A percentile compares a stretch with the other conserved stretches of the same genome.
Evolutionary conservation across 2,888 invertebrate genomes (phyloP).

Genomic region (Apantesis nais): DNA sequence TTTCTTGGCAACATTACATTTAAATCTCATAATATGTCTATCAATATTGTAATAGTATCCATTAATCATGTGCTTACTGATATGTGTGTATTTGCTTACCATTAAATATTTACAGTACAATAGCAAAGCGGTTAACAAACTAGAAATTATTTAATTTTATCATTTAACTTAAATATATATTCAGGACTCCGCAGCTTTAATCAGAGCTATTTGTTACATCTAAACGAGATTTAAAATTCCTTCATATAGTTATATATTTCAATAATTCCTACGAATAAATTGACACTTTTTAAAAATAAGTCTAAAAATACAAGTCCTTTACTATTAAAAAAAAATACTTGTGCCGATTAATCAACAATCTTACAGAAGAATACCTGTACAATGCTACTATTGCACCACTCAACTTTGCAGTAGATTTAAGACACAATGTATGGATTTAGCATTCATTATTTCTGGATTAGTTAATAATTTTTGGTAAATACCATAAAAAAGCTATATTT

Average conservation of each 20-base stretch:
- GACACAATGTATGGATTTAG: not conserved
- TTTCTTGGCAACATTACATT: too few species aligned
- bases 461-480: not conserved
- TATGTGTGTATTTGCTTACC: not conserved
- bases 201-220: constrained; percentile 26
- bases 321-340: not conserved
- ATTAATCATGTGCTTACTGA: too few species aligned
- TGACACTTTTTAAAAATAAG: not conserved
- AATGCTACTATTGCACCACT: not conserved
- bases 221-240: constrained; percentile 13
- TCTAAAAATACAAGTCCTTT: too few species aligned
- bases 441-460: not conserved
- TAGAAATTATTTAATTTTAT: constrained; percentile 11
- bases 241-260: too few species aligned
- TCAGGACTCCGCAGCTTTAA: constrained; percentile 21
- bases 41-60: too few species aligned
- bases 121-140: constrained; percentile 8
- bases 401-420: not conserved
- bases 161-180: constrained; percentile 16
- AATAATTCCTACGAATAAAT: not conserved
- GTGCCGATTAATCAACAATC: not conserved
- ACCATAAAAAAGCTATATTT: not conserved
- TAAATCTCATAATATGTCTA: too few species aligned
- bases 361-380: not conserved
- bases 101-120: not conserved